Evolutionary conservation across 2,113 vertebrate species (phyloP).

Genomic region (Caracal caracal): DNA sequence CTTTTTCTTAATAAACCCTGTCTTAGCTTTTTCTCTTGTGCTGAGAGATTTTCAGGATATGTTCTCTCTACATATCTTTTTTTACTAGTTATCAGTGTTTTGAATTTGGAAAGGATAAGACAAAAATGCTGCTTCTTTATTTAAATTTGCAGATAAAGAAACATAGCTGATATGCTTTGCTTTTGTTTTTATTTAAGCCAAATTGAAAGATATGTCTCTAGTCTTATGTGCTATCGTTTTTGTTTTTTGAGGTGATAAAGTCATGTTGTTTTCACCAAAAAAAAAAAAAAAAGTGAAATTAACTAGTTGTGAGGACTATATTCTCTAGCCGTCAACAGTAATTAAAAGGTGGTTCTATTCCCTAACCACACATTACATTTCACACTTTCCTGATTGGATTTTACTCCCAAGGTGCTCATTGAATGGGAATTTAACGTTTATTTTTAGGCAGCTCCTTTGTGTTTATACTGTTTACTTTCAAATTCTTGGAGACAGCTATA

Average conservation of each 20-base stretch:
- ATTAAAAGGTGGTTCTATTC: conserved; percentile 72
- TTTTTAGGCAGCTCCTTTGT: conserved; percentile 64
- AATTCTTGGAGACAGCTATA: conserved; percentile 46
- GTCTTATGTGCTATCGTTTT: background rate
- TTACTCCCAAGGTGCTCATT: conserved; percentile 49
- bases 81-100: background rate
- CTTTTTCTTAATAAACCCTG: background rate
- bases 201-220: background rate
- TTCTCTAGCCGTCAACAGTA: conserved; percentile 52
- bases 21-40: background rate
- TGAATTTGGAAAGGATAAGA: background rate
- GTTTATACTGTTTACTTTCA: conserved; percentile 57
- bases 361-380: conserved; percentile 55
- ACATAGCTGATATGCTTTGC: background rate
- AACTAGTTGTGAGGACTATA: conserved; percentile 5
- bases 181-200: conserved; percentile 31
- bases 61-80: background rate
- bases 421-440: conserved; percentile 65
- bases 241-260: background rate
- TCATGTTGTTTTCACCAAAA: background rate
- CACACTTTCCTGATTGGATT: conserved; percentile 60
- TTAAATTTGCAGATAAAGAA: conserved; percentile 24
- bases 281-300: background rate
- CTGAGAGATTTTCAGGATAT: background rate
- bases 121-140: background rate